Evolutionary conservation across 1,140 invertebrate genomes (phyloP).

Genomic region (Drosophila sturtevanti): DNA sequence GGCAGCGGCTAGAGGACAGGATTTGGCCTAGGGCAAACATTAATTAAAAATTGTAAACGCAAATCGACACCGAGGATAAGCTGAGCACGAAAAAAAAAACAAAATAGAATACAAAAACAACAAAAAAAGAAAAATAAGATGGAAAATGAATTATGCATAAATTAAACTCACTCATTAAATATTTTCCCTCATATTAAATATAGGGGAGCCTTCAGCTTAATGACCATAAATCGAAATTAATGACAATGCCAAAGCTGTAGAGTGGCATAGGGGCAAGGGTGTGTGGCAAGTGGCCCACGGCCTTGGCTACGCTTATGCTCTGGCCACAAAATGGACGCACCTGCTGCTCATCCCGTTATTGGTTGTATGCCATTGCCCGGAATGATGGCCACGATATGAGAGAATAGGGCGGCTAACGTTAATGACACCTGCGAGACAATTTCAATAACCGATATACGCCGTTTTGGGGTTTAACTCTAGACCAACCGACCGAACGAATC

Average conservation of each 20-base stretch:
- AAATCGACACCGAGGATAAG: constrained; percentile 49
- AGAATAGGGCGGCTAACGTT: constrained; percentile 56
- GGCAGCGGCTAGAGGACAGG: constrained; percentile 22
- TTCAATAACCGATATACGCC: constrained; percentile 76
- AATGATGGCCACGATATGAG: constrained; percentile 6
- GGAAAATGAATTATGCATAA: constrained; percentile 57
- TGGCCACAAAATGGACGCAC: constrained; percentile 66
- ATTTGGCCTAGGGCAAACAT: constrained; percentile 32
- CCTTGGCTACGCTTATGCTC: constrained; percentile 40
- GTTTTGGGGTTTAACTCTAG: constrained; percentile 50
- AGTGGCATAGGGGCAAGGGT: constrained; percentile 2
- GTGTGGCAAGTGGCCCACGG: constrained; percentile 15
- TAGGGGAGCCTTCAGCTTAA: constrained; percentile 64
- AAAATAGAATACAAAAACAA: constrained; percentile 30
- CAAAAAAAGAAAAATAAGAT: background rate
- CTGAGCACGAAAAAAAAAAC: background rate
- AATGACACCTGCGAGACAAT: constrained; percentile 79
- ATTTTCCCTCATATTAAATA: constrained; percentile 56
- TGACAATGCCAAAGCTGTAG: constrained; percentile 55
- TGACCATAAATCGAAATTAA: constrained; percentile 81
- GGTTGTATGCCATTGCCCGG: background rate
- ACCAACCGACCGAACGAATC: constrained; percentile 5
- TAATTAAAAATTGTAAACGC: constrained; percentile 63
- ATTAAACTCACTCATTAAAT: constrained; percentile 72
- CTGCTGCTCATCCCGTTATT: constrained; percentile 40